Base-by-base conservation (phyloP, 2,797 vertebrate genomes). In the Furcifer pardalis region DNA sequence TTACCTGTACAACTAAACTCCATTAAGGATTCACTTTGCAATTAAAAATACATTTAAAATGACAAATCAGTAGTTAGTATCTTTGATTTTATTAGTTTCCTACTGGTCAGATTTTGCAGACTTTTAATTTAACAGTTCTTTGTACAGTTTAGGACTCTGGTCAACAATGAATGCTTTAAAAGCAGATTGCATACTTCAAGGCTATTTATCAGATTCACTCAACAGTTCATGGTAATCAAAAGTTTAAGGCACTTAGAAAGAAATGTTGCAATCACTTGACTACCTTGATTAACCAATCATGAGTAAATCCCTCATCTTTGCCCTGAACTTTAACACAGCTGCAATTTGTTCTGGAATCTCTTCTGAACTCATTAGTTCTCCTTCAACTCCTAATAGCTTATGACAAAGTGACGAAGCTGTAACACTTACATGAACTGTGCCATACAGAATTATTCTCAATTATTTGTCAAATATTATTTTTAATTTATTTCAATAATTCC, bases 241-340 rank as follows among this genome's bases (percentile, higher is more conserved):
- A 7, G 25, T 40, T 66, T 59, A 52, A 27, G 37, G 44, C 71
- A 75, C 30, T 1, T 81, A 81, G 62, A 49, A 40, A 85, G 46
- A 56, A n/a, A 66, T 76, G 72, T 66, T 85, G 84, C 71, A 85
- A 66, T 44, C 66, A 23, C 35, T 80, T 65, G 13, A 15, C 30
- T 37, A 10, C 30, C 60, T 85, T 65, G 4, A 8, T 60, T 71
- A 63, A 62, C 32, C n/a, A 46, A 32, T 46, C 42, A 21, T 21
- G 35, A 60, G 77, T 19, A n/a, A 25, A 46, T 76, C 27, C 30
- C 66, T 68, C 72, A 37, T 68, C 49, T 46, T 42, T 35, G 40
- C 63, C 78, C 72, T 35, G 19, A 60, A 72, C 60, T 56, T 69
- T 69, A 59, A 30, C 52, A 56, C 19, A 56, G 21, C 52, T 56